These are phyloP conservation scores for Cosmopolites sordidus DNA, from an alignment of 2,888 invertebrate genomes.

Conservation along the genomic window DNA sequence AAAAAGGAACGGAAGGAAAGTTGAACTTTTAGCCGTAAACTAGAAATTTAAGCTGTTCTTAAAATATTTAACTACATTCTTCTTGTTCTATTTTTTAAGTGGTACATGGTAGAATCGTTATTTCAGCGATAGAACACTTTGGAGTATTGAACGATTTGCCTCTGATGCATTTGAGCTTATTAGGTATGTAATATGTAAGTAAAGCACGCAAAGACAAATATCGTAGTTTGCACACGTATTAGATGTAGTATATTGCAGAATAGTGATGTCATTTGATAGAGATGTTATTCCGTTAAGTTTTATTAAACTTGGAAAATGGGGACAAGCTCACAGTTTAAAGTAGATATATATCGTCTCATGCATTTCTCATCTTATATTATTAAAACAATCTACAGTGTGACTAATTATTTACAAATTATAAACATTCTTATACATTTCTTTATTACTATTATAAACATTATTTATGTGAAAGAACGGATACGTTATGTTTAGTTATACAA, in stretches of 20 bases:
- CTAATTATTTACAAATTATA: too few species aligned
- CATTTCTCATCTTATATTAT: not conserved
- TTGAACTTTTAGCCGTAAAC: too few species aligned
- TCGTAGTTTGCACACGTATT: constrained; percentile 2
- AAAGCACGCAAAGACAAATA: constrained; percentile 1
- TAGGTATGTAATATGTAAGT: constrained; percentile 2
- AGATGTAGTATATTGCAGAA: not conserved
- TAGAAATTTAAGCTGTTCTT: too few species aligned
- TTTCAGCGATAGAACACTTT: not conserved
- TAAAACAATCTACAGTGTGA: too few species aligned
- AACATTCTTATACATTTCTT: not conserved
- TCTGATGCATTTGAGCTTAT: not conserved
- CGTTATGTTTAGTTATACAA: too few species aligned
- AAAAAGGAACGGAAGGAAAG: too few species aligned
- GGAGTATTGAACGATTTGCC: not conserved
- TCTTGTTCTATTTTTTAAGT: too few species aligned
- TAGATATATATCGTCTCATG: not conserved
- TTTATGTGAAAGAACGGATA: too few species aligned
- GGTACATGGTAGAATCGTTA: not conserved
- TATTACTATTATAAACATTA: too few species aligned
- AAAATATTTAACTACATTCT: too few species aligned
- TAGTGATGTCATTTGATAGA: constrained; percentile 1
- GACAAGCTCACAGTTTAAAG: not conserved
- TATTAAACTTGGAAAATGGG: not conserved
- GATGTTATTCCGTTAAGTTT: not conserved